Conservation (phyloP, 2,113 vertebrate genomes). For the Condylura cristata region DNA sequence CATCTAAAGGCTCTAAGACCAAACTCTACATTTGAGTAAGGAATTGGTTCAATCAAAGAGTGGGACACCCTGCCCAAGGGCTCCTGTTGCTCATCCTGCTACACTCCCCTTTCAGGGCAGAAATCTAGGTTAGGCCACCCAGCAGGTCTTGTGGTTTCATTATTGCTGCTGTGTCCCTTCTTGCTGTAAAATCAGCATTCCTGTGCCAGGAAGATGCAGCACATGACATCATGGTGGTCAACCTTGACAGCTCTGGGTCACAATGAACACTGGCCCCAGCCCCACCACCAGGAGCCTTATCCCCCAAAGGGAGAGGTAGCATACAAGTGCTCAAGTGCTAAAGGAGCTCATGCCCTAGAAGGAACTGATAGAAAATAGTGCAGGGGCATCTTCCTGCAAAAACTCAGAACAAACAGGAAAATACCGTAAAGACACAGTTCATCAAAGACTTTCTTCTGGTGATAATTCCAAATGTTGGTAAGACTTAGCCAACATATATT, state of each 20-base stretch:
- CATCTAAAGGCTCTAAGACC: not conserved
- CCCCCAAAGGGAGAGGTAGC: not conserved
- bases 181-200: conserved; percentile 37
- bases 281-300: not conserved
- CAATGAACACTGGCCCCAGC: not conserved
- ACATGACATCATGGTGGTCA: not conserved
- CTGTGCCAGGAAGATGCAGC: conserved; percentile 39
- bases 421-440: not conserved
- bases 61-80: not conserved
- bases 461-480: not conserved
- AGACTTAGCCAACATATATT: not conserved
- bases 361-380: not conserved
- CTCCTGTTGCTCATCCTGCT: conserved; percentile 3
- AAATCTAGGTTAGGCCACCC: conserved; percentile 71
- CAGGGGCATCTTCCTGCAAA: not conserved
- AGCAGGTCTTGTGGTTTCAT: conserved; percentile 50
- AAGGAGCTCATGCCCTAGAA: not conserved
- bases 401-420: not conserved
- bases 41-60: not conserved
- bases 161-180: not conserved
- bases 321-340: not conserved
- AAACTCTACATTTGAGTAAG: not conserved
- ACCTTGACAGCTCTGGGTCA: not conserved
- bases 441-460: not conserved
- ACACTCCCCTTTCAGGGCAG: conserved; percentile 29